phyloP scores from a whole-genome alignment of 2,888 invertebrate genomes.

The Noctua janthe region DNA sequence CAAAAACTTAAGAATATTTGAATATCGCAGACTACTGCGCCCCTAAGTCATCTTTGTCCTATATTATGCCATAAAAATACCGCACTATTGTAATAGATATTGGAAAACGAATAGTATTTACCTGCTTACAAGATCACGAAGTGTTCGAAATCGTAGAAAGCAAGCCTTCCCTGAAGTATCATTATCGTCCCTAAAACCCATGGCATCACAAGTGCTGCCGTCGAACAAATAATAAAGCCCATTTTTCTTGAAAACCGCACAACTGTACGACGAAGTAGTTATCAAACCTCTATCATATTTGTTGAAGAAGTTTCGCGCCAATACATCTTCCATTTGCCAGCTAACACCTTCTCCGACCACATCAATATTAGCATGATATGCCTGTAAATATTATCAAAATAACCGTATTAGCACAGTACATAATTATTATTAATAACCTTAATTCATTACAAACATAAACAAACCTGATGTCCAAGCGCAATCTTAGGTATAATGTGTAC shows the following conservation, averaged over 20 bases:
- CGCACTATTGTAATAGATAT: background rate
- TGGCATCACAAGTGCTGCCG: constrained; percentile 90
- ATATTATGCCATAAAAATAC: background rate
- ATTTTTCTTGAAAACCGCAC: constrained; percentile 90
- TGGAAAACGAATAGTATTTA: constrained; percentile 29
- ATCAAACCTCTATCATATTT: constrained; percentile 90
- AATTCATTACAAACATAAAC: constrained; percentile 7
- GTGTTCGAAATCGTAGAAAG: constrained; percentile 89
- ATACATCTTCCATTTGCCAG: constrained; percentile 84
- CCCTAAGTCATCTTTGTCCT: background rate
- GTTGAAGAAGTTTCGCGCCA: constrained; percentile 82
- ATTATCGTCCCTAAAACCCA: constrained; percentile 90
- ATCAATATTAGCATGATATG: constrained; percentile 88
- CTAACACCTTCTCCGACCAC: constrained; percentile 82
- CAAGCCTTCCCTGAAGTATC: constrained; percentile 88
- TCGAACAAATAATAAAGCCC: constrained; percentile 92
- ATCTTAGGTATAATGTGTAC: constrained; percentile 91
- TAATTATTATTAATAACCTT: background rate
- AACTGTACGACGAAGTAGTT: constrained; percentile 91
- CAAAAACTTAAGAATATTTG: background rate
- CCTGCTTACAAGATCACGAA: constrained; percentile 89
- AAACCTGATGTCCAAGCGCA: constrained; percentile 89
- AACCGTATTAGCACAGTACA: background rate
- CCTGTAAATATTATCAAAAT: constrained; percentile 71
- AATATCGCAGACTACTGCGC: background rate